Base-by-base conservation (phyloP, 2,113 vertebrate genomes). In the Solea solea region DNA sequence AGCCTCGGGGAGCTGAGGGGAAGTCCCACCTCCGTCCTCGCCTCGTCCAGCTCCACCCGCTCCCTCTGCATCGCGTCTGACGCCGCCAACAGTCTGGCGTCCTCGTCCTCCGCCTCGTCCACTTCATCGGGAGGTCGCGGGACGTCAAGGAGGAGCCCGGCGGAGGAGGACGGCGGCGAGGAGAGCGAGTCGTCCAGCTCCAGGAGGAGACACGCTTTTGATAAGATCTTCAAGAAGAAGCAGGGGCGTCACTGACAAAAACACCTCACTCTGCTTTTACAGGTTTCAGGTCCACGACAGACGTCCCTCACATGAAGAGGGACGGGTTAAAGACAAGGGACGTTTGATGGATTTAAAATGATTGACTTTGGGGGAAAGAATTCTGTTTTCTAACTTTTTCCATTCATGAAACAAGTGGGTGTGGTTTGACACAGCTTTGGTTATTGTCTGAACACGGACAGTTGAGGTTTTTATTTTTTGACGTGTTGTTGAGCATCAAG, bases 161-260 rank as follows among this genome's bases (percentile, higher is more conserved):
- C 70, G 56, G 96, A 96, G 55, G 95, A 96, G 69, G 95, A 97
- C 81, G 93, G 92, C 49, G 91, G 93, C 0, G 96, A 97, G 59
- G 96, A 96, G 82, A 91, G 89, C 6, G 95, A 96, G 72, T 86
- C 85, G 1, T 85, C 90, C 72, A 68, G 90, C 61, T 92, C 92
- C 83, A 94, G 96, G 72, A 96, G 95, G 89, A 97, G 96, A 83
- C 93, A 94, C 86, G 92, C 95, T 50, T 95, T 98, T 54, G 95
- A 96, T 50, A 97, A 95, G 93, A 93, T 98, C 87, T 98, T 98
- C 89, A 97, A 95, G 91, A 98, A 96, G 82, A 95, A 95, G 89
- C 94, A 94, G 86, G 75, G 76, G 64, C 87, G 73, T 21, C 55
- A 69, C 52, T 83, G 69, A 89, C 14, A 1, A n/a, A n/a, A n/a